phyloP scores from a whole-genome alignment of 2,113 vertebrate genomes.

The Melanostigma gelatinosum region DNA sequence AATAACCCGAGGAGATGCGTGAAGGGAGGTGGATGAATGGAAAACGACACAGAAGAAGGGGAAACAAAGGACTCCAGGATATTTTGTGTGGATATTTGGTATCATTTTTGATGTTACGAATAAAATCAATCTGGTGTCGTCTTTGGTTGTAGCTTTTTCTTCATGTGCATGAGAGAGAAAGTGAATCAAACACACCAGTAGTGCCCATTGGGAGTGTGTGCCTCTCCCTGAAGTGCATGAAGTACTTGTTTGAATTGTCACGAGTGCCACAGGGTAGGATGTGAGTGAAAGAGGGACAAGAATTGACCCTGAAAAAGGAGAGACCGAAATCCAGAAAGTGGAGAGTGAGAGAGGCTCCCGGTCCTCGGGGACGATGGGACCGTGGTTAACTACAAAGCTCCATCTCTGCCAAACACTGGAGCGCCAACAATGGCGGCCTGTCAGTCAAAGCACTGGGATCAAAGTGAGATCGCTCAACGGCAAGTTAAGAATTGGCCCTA shows the following conservation, averaged over 20 bases:
- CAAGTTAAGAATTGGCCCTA: conserved; percentile 45
- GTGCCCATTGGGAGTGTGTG: conserved; percentile 7
- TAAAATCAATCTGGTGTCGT: not conserved
- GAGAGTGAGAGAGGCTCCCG: not conserved
- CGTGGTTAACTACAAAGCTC: conserved; percentile 44
- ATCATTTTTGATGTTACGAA: not conserved
- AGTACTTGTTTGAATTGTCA: conserved; percentile 42
- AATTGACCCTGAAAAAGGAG: not conserved
- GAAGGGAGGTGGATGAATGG: no score
- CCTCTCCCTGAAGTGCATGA: conserved; percentile 24
- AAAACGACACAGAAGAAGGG: not conserved
- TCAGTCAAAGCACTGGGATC: conserved; percentile 47
- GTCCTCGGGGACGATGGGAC: conserved; percentile 29
- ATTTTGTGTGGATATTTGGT: not conserved
- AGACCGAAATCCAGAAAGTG: not conserved
- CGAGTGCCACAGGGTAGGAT: conserved; percentile 6
- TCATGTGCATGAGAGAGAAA: not conserved
- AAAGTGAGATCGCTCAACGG: conserved; percentile 44
- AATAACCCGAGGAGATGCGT: no score
- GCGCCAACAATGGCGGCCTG: conserved; percentile 36
- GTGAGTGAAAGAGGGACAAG: not conserved
- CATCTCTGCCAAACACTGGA: conserved; percentile 38
- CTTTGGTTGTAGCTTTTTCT: not conserved
- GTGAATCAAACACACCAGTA: not conserved
- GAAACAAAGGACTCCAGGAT: not conserved